Evolutionary conservation across 2,113 vertebrate genomes (phyloP).

Genomic region (Tauraco erythrolophus): DNA sequence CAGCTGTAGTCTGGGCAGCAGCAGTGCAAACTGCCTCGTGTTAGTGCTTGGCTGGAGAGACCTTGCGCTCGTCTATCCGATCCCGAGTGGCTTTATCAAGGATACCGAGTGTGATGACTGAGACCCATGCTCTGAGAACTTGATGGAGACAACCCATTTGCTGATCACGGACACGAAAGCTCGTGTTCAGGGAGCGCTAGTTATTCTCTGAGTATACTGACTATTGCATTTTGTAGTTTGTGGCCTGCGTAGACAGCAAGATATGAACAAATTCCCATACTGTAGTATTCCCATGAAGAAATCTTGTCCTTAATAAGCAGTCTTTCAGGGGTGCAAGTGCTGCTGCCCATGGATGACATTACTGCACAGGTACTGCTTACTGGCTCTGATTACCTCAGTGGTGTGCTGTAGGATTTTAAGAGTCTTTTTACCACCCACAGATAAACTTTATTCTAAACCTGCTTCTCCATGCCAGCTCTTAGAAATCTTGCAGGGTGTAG

Average conservation of each 20-base stretch:
- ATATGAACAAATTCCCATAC: neutral
- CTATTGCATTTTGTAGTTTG: neutral
- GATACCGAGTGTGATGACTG: neutral
- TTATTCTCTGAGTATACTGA: neutral
- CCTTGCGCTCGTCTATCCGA: neutral
- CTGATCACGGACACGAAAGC: neutral
- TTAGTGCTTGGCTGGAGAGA: neutral
- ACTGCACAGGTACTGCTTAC: neutral
- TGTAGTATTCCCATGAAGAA: neutral
- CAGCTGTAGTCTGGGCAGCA: neutral
- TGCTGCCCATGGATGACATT: neutral
- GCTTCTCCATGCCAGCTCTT: neutral
- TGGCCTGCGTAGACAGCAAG: neutral
- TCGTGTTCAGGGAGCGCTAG: neutral
- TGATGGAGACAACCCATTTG: neutral
- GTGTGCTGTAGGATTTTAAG: neutral
- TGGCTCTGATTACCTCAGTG: neutral
- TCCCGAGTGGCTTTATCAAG: neutral
- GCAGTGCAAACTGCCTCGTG: accelerated
- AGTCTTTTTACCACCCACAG: neutral
- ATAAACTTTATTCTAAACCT: neutral
- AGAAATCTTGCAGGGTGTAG: neutral
- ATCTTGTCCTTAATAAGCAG: neutral
- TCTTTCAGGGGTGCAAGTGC: neutral
- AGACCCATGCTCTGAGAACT: neutral